These are phyloP conservation scores for Cetoscarus ocellatus DNA, from an alignment of 2,797 vertebrate species.

Conservation along the genomic window DNA sequence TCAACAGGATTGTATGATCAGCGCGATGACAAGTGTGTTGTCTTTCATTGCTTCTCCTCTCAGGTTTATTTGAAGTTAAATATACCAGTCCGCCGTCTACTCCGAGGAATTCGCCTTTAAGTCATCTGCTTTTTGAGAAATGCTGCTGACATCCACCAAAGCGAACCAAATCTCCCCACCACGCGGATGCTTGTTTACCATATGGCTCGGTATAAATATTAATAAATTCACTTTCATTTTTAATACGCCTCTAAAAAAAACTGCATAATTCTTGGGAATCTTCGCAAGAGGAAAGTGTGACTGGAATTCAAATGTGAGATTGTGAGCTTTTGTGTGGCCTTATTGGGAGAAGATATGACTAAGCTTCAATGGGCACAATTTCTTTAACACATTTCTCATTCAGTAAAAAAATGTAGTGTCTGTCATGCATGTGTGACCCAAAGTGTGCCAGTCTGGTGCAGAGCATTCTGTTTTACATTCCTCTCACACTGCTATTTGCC, in stretches of 20 bases:
- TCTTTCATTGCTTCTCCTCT: conserved; percentile 34
- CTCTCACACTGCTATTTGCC: conserved; percentile 72
- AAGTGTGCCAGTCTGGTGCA: conserved; percentile 56
- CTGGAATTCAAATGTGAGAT: conserved; percentile 26
- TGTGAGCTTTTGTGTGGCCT: conserved; percentile 28
- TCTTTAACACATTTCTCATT: conserved; percentile 48
- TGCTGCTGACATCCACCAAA: conserved; percentile 53
- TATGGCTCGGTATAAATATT: conserved; percentile 65
- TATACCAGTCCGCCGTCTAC: conserved; percentile 41
- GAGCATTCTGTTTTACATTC: conserved; percentile 79
- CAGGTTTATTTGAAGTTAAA: conserved; percentile 50
- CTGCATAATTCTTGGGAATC: conserved; percentile 38
- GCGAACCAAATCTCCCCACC: conserved; percentile 53
- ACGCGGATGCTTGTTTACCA: conserved; percentile 62
- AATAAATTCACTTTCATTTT: conserved; percentile 61
- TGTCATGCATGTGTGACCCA: conserved; percentile 67
- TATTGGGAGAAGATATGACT: conserved; percentile 29
- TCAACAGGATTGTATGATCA: conserved; percentile 36
- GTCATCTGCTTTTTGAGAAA: conserved; percentile 26
- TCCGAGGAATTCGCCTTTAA: conserved; percentile 44
- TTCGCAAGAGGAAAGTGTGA: conserved; percentile 22
- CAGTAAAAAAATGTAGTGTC: conserved; percentile 17
- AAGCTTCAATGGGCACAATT: conserved; percentile 40
- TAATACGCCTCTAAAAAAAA: conserved; percentile 51
- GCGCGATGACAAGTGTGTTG: conserved; percentile 33